A percentile compares a stretch with the other conserved stretches of the same genome.
These are phyloP conservation scores for Solenopsis fugax DNA, from an alignment of 1,140 invertebrate genomes.

Conservation along the genomic window DNA sequence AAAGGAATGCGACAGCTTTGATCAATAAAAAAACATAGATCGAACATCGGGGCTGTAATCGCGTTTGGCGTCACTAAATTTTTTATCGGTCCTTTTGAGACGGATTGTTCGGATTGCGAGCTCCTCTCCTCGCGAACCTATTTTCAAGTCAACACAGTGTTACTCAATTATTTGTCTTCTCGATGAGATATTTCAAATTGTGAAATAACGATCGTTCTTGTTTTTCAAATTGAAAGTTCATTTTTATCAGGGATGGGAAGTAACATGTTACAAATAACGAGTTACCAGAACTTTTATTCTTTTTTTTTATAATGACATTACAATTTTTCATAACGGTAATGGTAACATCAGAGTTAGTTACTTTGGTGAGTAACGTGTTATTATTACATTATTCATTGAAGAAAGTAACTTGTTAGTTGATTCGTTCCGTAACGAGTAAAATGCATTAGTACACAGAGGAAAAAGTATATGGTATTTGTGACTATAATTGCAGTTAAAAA, in stretches of 20 bases:
- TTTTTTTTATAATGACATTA: too few species aligned
- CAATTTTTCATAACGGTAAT: too few species aligned
- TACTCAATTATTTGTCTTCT: background rate
- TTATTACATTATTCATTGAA: too few species aligned
- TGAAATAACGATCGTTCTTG: background rate
- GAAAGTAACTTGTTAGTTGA: too few species aligned
- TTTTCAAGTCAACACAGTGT: background rate
- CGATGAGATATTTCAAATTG: background rate
- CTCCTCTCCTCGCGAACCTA: background rate
- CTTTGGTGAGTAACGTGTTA: too few species aligned
- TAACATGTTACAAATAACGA: too few species aligned
- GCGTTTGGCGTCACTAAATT: slow-evolving; percentile 38
- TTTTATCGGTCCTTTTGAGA: slow-evolving; percentile 27
- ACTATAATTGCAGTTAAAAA: too few species aligned
- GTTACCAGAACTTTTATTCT: too few species aligned
- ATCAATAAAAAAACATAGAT: slow-evolving; percentile 5
- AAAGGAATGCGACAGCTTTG: slow-evolving; percentile 5
- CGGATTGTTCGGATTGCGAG: slow-evolving; percentile 24
- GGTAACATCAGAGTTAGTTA: too few species aligned
- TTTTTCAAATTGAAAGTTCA: background rate
- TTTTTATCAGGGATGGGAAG: background rate
- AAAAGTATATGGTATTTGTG: too few species aligned
- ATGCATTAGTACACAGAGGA: too few species aligned
- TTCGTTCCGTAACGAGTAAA: too few species aligned
- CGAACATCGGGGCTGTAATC: background rate